phyloP scores from a whole-genome alignment of 2,888 invertebrate genomes.

The Blera fallax region DNA sequence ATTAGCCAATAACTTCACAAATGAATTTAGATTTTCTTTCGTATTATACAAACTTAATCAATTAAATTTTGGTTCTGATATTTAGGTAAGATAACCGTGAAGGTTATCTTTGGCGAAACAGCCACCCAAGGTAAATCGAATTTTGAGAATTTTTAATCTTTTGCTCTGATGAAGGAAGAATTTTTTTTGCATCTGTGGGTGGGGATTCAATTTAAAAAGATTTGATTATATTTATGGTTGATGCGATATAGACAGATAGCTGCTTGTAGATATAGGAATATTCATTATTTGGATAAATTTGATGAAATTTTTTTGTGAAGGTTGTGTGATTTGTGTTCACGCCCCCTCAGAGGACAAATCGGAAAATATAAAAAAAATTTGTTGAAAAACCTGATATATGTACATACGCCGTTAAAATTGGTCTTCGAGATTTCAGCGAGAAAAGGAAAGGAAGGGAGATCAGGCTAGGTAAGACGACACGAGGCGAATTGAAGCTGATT shows the following conservation, averaged over 20 bases:
- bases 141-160: background rate
- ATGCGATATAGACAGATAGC: background rate
- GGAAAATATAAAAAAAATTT: no score
- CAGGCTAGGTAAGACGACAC: no score
- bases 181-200: background rate
- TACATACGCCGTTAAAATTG: no score
- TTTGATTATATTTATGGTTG: background rate
- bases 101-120: slow-evolving; percentile 16
- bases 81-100: slow-evolving; percentile 11
- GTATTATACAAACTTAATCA: slow-evolving; percentile 29
- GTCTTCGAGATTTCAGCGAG: no score
- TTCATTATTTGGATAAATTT: background rate
- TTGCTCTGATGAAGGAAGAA: background rate
- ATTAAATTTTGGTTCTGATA: slow-evolving; percentile 39
- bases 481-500: no score
- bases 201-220: background rate
- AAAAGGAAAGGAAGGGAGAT: no score
- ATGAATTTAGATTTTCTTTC: slow-evolving; percentile 27
- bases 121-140: background rate
- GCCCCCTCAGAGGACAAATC: no score
- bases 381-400: no score
- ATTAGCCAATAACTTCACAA: slow-evolving; percentile 26
- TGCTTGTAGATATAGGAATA: background rate
- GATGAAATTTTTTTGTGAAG: background rate
- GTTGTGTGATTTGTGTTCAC: no score